Evolutionary conservation across 2,888 invertebrate genomes (phyloP).

Genomic region (Theretra japonica): DNA sequence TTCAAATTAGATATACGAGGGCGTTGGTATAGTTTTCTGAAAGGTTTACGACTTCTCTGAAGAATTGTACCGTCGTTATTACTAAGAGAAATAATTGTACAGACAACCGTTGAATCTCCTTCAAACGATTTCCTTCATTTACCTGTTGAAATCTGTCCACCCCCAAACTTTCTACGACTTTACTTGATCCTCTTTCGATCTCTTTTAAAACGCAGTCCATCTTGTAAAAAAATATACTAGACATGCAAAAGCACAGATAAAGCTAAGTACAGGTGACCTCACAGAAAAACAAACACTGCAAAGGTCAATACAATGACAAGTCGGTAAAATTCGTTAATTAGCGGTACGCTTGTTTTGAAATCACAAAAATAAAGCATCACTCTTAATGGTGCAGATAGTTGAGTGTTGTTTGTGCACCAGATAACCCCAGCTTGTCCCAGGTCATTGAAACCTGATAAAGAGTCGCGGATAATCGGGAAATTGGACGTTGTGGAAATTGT

Average conservation of each 20-base stretch:
- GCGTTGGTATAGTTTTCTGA: too few species aligned
- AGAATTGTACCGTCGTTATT: too few species aligned
- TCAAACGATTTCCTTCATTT: too few species aligned
- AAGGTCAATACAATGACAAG: slow-evolving; percentile 33
- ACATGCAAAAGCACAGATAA: not conserved
- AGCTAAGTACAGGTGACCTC: not conserved
- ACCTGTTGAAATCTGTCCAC: too few species aligned
- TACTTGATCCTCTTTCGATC: too few species aligned
- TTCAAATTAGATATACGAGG: too few species aligned
- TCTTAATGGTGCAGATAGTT: slow-evolving; percentile 36
- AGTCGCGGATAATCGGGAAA: slow-evolving; percentile 29
- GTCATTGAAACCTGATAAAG: slow-evolving; percentile 52
- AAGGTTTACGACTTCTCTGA: too few species aligned
- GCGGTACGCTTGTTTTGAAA: slow-evolving; percentile 47
- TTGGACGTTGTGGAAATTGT: slow-evolving; percentile 25
- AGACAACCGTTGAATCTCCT: too few species aligned
- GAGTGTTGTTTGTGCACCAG: slow-evolving; percentile 52
- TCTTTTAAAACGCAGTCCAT: not conserved
- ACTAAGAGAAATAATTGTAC: too few species aligned
- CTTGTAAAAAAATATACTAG: not conserved
- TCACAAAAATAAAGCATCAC: slow-evolving; percentile 53
- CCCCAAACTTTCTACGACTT: too few species aligned
- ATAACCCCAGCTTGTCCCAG: slow-evolving; percentile 57
- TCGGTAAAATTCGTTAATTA: slow-evolving; percentile 37
- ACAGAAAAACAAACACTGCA: not conserved